Evolutionary conservation across 2,797 vertebrate species (phyloP), one percentile per base, ranked within the genome.

Genomic region (Scolopax rusticola): DNA sequence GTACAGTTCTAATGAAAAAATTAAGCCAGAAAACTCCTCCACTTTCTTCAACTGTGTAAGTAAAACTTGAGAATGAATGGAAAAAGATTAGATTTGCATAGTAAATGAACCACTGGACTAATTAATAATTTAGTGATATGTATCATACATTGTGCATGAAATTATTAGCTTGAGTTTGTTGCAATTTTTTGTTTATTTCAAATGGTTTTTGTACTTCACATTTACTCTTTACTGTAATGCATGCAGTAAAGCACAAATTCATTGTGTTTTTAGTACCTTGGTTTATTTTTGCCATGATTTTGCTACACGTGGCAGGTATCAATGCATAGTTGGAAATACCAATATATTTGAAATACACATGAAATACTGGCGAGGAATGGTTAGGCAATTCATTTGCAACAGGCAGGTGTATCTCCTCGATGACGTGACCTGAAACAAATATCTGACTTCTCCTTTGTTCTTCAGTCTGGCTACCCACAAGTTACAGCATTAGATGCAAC

Each of bases 241-340:
- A 89, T 27, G 32, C 87, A 84, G 50, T 80, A 83, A 95, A 87
- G 21, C 36, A 95, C 38, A 80, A 82, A 95, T 69, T 40, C 27
- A 30, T 74, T 76, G 12, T 6, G 8, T 3, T 82, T 87, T 69
- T 36, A 59, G 21, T 25, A 73, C 41, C 13, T 21, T 54, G 6
- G 4, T 93, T 95, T 94, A 89, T 92, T 96, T 76, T 84, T 77
- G 27, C 56, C 48, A 51, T 7, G 8, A 8, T 45, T 90, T 94
- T 86, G 48, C 73, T 57, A 56, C 38, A 64, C 5, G 0, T 61
- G 67, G 53, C 47, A 78, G 21, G 15, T 67, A 87, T 40, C 2
- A 7, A 59, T 91, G 87, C 63, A 89, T 24, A 84, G 59, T 5
- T 82, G 32, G 56, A 71, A 82, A 45, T 15, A 68, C 2, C 23